Base-by-base conservation (phyloP, 2,888 invertebrate genomes). In the Eugnorisma glareosa region DNA sequence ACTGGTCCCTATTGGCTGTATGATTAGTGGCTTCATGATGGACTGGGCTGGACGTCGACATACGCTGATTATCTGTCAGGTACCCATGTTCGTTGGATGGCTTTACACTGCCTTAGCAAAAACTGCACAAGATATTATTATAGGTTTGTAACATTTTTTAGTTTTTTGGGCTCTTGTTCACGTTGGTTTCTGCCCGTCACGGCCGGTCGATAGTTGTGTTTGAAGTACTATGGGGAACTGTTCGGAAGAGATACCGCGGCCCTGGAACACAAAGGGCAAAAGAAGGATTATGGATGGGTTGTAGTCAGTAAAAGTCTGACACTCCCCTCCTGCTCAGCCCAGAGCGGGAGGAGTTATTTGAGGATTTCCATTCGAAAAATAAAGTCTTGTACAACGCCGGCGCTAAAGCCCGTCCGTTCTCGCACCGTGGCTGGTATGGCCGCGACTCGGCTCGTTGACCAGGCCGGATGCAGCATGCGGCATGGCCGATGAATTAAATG, bases 1-100 rank as follows among this genome's bases (percentile, higher is more conserved):
- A 66, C 95, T 97, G 0, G 97, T 97, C 0, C 97, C 98, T 1
- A 90, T 98, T 59, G 98, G 98, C 1, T 97, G 97, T 86, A 90
- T 98, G 0, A 63, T 97, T 11, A 97, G 97, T 73, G 98, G 98
- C 0, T 97, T 97, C 81, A 84, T 97, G 81, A 97, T 97, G 95
- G 98, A 98, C 89, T 94, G 91, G 76, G 93, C 97, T 61, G 98
- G 98, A 0, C 95, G 98, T 11, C 97, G 97, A 80, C 88, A 93
- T 15, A 96, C 97, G 28, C 90, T 98, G 1, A 93, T 97, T 43
- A 76, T 97, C 10, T 97, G 97, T 1, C 97, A 97, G 86, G 82
- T 98, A 2, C 98, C 98, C 0, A 97, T 97, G 54, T 92, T 97
- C 15, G 51, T 97, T 7, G 98, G 98, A 15, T 98, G 98, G 98